These are phyloP conservation scores for Acipenser oxyrinchus DNA, from an alignment of 2,797 vertebrate species.

Conservation along the genomic window DNA sequence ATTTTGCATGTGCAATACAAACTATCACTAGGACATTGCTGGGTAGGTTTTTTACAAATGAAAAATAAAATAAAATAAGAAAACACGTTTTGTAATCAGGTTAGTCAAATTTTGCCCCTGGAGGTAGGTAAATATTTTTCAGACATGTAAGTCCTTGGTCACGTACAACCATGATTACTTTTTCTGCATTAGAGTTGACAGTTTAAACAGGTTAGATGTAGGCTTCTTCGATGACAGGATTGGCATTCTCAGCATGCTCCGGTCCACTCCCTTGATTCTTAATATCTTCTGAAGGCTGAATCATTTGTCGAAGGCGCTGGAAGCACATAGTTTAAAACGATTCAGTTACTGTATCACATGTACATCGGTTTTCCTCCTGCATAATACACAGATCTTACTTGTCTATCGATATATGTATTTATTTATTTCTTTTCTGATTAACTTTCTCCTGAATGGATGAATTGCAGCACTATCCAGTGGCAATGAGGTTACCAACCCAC, in stretches of 20 bases:
- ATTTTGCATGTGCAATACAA: slow-evolving; percentile 72
- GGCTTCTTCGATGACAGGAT: slow-evolving; percentile 87
- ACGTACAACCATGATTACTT: slow-evolving; percentile 76
- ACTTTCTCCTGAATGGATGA: too few species aligned
- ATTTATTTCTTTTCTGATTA: too few species aligned
- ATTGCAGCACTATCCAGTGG: too few species aligned
- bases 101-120: slow-evolving; percentile 80
- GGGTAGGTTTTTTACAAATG: slow-evolving; percentile 54
- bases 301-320: slow-evolving; percentile 93
- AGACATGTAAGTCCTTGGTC: slow-evolving; percentile 86
- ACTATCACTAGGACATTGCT: slow-evolving; percentile 61
- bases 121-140: slow-evolving; percentile 96
- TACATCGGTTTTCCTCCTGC: too few species aligned
- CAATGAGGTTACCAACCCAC: too few species aligned
- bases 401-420: too few species aligned
- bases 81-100: slow-evolving; percentile 57
- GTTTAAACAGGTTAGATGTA: slow-evolving; percentile 75
- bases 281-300: slow-evolving; percentile 71
- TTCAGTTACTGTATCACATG: too few species aligned
- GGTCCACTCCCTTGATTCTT: slow-evolving; percentile 82
- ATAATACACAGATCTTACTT: too few species aligned
- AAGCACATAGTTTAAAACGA: slow-evolving; percentile 3
- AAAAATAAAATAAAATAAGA: slow-evolving; percentile 36
- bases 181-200: slow-evolving; percentile 50
- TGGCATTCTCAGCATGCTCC: slow-evolving; percentile 76